Evolutionary conservation across 2,888 invertebrate species (phyloP).

Genomic region (Agrilus cyanescens): DNA sequence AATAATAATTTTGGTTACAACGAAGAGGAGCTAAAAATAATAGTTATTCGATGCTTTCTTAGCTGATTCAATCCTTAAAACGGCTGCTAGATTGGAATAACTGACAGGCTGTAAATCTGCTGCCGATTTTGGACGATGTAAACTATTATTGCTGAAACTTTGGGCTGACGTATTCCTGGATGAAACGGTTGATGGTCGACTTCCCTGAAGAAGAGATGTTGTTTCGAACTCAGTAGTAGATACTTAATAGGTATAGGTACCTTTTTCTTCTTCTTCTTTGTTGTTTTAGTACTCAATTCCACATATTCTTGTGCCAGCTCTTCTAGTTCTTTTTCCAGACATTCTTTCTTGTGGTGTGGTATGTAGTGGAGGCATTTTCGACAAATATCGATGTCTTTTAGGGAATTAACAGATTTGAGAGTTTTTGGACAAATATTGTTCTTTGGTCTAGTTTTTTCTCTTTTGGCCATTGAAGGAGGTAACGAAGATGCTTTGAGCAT

Average conservation of each 20-base stretch:
- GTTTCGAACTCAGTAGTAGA: too few relatives aligned
- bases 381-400: slow-evolving; percentile 16
- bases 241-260: slow-evolving; percentile 2
- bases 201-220: neutral
- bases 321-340: slow-evolving; percentile 22
- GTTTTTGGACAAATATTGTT: slow-evolving; percentile 30
- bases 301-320: slow-evolving; percentile 38
- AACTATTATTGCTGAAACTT: slow-evolving; percentile 25
- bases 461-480: slow-evolving; percentile 56
- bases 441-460: slow-evolving; percentile 37
- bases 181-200: neutral
- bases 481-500: slow-evolving; percentile 51
- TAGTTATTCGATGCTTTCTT: slow-evolving; percentile 25
- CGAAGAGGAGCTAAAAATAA: neutral
- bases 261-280: slow-evolving; percentile 9
- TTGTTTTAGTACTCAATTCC: slow-evolving; percentile 40
- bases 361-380: neutral
- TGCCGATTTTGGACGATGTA: slow-evolving; percentile 26
- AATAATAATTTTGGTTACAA: neutral
- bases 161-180: slow-evolving; percentile 24
- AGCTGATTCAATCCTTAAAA: slow-evolving; percentile 50
- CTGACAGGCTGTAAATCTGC: slow-evolving; percentile 37
- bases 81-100: slow-evolving; percentile 55
- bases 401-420: slow-evolving; percentile 20
- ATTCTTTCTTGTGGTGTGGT: slow-evolving; percentile 1